A percentile compares a stretch with the other conserved stretches of the same genome.
phyloP scores from a whole-genome alignment of 2,113 vertebrate genomes.

The Anarrhichthys ocellatus region DNA sequence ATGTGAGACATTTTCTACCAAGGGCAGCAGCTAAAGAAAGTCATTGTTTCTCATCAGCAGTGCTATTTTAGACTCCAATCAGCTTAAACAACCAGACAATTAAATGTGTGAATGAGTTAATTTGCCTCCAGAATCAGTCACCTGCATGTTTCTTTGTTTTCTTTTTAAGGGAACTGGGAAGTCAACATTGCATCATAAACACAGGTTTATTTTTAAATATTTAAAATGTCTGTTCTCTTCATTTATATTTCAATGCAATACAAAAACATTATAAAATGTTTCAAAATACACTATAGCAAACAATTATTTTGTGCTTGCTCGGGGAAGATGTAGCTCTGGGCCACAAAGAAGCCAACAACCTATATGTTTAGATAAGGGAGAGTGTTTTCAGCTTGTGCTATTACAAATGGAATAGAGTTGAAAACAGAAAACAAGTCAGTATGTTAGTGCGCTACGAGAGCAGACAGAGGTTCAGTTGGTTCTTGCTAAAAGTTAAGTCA shows the following conservation, averaged over 20 bases:
- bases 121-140: not conserved
- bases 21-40: not conserved
- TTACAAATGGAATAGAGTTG: not conserved
- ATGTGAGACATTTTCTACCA: not conserved
- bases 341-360: constrained; percentile 7
- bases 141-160: not conserved
- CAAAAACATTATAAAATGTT: not conserved
- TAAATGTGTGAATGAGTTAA: not conserved
- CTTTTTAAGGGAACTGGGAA: not conserved
- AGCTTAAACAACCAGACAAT: constrained; percentile 1
- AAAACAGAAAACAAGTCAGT: constrained; percentile 10
- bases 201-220: not conserved
- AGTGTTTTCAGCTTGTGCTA: not conserved
- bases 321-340: not conserved
- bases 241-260: not conserved
- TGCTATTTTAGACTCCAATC: not conserved
- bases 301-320: not conserved
- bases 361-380: not conserved
- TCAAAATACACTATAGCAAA: not conserved
- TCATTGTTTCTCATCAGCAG: not conserved
- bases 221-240: not conserved
- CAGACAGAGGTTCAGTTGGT: not conserved
- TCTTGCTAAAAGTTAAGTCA: not conserved
- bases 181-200: not conserved
- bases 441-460: no score